Conservation (phyloP, 2,797 vertebrate genomes). For the Podarcis siculus region DNA sequence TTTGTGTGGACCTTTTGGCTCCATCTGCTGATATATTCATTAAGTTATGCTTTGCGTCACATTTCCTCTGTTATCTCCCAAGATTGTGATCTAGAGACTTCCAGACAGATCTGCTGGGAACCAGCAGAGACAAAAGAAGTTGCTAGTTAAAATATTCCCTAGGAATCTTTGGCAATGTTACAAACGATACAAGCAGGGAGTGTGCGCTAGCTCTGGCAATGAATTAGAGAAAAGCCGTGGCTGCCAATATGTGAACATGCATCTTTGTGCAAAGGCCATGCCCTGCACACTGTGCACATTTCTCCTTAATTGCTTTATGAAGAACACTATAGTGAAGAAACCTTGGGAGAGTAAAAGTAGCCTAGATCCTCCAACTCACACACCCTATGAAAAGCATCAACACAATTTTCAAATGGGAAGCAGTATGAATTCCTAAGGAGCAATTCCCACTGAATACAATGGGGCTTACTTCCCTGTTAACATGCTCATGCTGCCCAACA, state of each 20-base stretch:
- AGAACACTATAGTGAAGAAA: not conserved
- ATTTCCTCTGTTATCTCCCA: not conserved
- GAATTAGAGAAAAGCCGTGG: not conserved
- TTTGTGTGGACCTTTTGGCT: not conserved
- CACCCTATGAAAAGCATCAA: not conserved
- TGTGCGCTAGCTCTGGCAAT: not conserved
- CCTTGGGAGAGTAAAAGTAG: not conserved
- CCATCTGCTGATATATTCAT: not conserved
- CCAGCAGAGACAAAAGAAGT: not conserved
- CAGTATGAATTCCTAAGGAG: not conserved
- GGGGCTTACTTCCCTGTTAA: not conserved
- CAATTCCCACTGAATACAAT: not conserved
- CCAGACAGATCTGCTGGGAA: not conserved
- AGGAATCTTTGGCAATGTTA: conserved; percentile 9
- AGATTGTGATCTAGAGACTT: not conserved
- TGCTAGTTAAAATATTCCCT: conserved; percentile 2
- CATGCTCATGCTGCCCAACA: not conserved
- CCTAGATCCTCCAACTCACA: not conserved
- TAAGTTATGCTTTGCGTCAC: not conserved
- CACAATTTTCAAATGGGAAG: not conserved
- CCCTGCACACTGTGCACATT: not conserved
- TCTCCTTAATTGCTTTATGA: not conserved
- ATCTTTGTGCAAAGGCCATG: not conserved
- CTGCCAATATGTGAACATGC: not conserved
- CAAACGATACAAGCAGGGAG: not conserved